Conservation (phyloP, 2,797 vertebrate genomes). For the Ctenopoma multispine region DNA sequence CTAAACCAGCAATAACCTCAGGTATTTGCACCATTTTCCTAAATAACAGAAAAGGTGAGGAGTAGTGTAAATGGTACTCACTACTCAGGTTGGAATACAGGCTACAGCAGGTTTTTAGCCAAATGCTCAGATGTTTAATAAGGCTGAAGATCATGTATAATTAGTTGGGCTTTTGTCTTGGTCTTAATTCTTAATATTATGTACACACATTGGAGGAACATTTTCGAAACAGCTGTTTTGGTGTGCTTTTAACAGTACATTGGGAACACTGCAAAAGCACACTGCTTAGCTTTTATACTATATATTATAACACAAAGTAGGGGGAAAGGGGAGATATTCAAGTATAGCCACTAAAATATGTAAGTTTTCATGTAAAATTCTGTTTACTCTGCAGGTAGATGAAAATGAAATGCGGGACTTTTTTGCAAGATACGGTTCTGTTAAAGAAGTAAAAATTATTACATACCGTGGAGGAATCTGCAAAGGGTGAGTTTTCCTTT, state of each 20-base stretch:
- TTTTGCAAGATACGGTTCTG: conserved; percentile 89
- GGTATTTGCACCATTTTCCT: neutral
- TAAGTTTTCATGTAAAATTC: conserved; percentile 14
- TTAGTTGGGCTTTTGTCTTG: neutral
- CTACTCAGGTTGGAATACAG: no score
- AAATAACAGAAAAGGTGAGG: no score
- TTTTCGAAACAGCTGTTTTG: neutral
- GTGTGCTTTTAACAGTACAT: neutral
- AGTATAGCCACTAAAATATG: neutral
- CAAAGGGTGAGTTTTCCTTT: conserved; percentile 88
- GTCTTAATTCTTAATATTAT: neutral
- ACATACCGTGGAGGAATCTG: conserved; percentile 93
- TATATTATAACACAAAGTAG: neutral
- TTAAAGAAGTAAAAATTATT: conserved; percentile 97
- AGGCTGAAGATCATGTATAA: no score
- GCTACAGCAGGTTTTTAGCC: no score
- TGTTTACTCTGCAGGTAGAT: conserved; percentile 84
- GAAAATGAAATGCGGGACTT: conserved; percentile 92
- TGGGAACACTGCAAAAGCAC: neutral
- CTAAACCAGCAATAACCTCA: neutral
- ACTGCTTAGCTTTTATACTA: neutral
- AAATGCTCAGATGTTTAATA: no score
- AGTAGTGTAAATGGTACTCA: no score
- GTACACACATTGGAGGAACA: no score
- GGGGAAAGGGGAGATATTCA: neutral